Evolutionary conservation across 2,888 invertebrate genomes (phyloP), one percentile per base, ranked within the genome.

Genomic region (Habroteleia sp.): DNA sequence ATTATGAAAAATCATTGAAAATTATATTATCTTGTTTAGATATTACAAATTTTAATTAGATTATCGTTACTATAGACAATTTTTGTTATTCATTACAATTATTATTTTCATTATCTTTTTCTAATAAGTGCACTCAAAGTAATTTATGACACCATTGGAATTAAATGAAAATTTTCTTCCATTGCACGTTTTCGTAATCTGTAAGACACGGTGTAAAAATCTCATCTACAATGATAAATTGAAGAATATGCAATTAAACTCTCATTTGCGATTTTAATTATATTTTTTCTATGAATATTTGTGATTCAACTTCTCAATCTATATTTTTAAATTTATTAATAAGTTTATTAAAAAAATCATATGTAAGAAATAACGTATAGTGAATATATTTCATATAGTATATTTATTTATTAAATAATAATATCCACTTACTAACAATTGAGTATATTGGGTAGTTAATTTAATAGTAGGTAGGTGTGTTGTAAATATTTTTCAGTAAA

Each of bases 91-190:
- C n/a, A 62, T 62, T 62, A 31, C 41, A 31, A 33, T 50, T 41
- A 41, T 41, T 50, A n/a, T 50, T 13, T 23, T 2, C 20, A 23
- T 16, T 62, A 62, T 62, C 62, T 58, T 35, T 1, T 16, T 39
- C 14, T 7, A n/a, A 11, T 48, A 27, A 23, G 8, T 17, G 31
- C 14, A 8, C 17, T 27, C 17, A 17, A 41, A 50, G 35, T 58
- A 58, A 62, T 62, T 62, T 41, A 50, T 5, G n/a, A n/a, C n/a
- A n/a, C n/a, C 31, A 31, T 31, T 41, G 48, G 13, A 50, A 62
- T 16, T 50, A 23, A 50, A 50, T 41, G 48, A 50, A 48, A 37
- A 63, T 63, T 63, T 50, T 63, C 50, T 63, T 58, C 10, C 58
- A 16, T 63, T 41, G 50, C 62, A 63, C 50, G 50, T 63, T 50